Percentiles rank a stretch among this genome's conserved stretches.
These are phyloP conservation scores for Typhlomys cinereus DNA, from an alignment of 2,113 vertebrate species.

Conservation along the genomic window DNA sequence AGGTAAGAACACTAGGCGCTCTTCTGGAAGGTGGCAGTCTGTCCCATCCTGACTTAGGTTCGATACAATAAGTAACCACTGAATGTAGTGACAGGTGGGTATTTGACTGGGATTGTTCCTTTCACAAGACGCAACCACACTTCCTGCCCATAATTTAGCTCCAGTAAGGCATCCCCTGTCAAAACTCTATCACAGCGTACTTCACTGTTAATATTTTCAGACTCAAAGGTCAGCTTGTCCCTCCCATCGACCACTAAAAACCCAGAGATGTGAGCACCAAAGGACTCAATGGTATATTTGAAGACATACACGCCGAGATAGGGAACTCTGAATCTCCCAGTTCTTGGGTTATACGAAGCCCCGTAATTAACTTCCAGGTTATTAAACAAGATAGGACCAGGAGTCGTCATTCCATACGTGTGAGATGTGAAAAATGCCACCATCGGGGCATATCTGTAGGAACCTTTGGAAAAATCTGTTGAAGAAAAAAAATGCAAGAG, in stretches of 20 bases:
- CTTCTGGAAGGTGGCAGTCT: neutral
- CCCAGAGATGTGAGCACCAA: slow-evolving; percentile 84
- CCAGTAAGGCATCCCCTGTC: slow-evolving; percentile 88
- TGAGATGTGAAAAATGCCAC: slow-evolving; percentile 89
- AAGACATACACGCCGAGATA: slow-evolving; percentile 90
- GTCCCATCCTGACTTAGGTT: slow-evolving; percentile 77
- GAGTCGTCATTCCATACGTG: slow-evolving; percentile 85
- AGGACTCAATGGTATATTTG: slow-evolving; percentile 88
- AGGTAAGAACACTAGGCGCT: neutral
- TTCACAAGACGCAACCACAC: slow-evolving; percentile 87
- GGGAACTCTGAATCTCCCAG: slow-evolving; percentile 86
- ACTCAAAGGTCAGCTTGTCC: slow-evolving; percentile 88
- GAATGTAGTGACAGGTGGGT: slow-evolving; percentile 88
- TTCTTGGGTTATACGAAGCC: slow-evolving; percentile 85
- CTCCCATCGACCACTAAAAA: slow-evolving; percentile 87
- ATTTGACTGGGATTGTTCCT: slow-evolving; percentile 85
- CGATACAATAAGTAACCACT: slow-evolving; percentile 89
- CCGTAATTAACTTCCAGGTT: slow-evolving; percentile 89
- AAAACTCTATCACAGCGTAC: slow-evolving; percentile 82
- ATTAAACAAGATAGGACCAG: slow-evolving; percentile 89
- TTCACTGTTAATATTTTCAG: slow-evolving; percentile 82
- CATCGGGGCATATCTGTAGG: slow-evolving; percentile 89
- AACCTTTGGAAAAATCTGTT: slow-evolving; percentile 90
- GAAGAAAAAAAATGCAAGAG: slow-evolving; percentile 32
- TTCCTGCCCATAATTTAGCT: slow-evolving; percentile 89